Percentiles rank a stretch among this genome's conserved stretches.
These are phyloP conservation scores for Halichondria panicea DNA, from an alignment of 37 sponge, comb jelly and placozoan genomes.

Conservation along the genomic window DNA sequence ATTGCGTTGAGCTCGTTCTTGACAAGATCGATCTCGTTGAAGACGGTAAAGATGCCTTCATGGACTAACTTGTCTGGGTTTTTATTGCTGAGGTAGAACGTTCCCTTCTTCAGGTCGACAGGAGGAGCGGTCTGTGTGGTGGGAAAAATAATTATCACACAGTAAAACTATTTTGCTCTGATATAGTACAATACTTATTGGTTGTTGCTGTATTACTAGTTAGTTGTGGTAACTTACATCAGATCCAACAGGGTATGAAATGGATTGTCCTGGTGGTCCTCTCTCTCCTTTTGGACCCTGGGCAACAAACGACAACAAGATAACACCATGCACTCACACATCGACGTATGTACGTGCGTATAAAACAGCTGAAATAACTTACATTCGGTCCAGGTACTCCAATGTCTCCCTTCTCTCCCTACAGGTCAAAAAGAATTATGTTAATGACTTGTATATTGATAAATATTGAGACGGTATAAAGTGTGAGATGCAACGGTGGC, in stretches of 20 bases:
- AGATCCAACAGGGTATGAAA: neutral
- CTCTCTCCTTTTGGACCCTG: conserved; percentile 27
- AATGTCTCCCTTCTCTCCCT: conserved; percentile 64
- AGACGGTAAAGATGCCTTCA: conserved; percentile 70
- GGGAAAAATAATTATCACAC: neutral
- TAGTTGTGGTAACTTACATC: conserved; percentile 3
- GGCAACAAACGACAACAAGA: neutral
- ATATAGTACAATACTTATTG: neutral
- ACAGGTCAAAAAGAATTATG: neutral
- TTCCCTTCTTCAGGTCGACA: conserved; percentile 9
- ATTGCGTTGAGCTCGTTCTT: conserved; percentile 24
- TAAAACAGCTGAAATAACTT: conserved; percentile 3
- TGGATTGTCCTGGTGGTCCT: conserved; percentile 19
- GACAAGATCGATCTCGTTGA: conserved; percentile 41
- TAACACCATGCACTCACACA: neutral
- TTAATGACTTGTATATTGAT: neutral
- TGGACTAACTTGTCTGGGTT: conserved; percentile 54
- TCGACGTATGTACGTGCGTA: neutral
- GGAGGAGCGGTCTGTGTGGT: neutral
- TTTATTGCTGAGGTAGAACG: conserved; percentile 61
- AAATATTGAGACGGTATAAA: neutral
- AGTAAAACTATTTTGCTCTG: neutral
- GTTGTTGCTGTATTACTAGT: neutral
- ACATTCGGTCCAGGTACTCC: conserved; percentile 50
- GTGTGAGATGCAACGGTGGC: neutral